Percentiles rank a stretch among this genome's conserved stretches.
phyloP scores from a whole-genome alignment of 2,888 invertebrate genomes.

The Carpatolechia fugitivella region DNA sequence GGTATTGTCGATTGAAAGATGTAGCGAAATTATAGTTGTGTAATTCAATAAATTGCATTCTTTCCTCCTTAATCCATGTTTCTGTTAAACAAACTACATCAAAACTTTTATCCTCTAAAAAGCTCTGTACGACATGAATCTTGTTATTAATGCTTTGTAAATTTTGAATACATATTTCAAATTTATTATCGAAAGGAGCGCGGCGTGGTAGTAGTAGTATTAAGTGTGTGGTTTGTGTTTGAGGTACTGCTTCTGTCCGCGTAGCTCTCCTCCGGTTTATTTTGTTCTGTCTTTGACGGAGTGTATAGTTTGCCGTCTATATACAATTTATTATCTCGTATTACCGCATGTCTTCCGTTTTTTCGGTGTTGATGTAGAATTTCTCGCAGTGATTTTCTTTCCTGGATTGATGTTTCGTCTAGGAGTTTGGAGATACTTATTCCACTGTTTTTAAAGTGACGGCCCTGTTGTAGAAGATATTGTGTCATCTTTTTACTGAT shows the following conservation, averaged over 20 bases:
- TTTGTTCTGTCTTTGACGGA: not conserved
- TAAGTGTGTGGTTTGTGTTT: not conserved
- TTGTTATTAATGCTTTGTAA: not conserved
- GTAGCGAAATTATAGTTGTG: not conserved
- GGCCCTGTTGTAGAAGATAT: constrained; percentile 5
- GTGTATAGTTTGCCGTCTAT: not conserved
- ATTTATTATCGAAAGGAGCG: not conserved
- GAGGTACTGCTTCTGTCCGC: not conserved
- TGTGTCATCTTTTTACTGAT: constrained; percentile 15
- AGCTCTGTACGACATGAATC: not conserved
- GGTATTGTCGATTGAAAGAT: not conserved
- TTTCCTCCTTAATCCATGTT: not conserved
- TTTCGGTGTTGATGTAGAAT: not conserved
- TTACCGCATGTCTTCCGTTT: not conserved
- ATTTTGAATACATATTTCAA: too few species aligned
- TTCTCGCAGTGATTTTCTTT: not conserved
- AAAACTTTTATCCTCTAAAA: not conserved
- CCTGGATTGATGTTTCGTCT: not conserved
- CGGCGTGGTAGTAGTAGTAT: not conserved
- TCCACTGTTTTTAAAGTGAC: constrained; percentile 8
- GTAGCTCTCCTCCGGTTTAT: not conserved
- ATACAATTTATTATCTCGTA: not conserved
- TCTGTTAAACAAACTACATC: not conserved
- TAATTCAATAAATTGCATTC: not conserved
- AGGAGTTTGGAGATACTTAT: constrained; percentile 1